These are phyloP conservation scores for Meloidogyne exigua DNA, from an alignment of 1,140 invertebrate genomes.

Conservation along the genomic window DNA sequence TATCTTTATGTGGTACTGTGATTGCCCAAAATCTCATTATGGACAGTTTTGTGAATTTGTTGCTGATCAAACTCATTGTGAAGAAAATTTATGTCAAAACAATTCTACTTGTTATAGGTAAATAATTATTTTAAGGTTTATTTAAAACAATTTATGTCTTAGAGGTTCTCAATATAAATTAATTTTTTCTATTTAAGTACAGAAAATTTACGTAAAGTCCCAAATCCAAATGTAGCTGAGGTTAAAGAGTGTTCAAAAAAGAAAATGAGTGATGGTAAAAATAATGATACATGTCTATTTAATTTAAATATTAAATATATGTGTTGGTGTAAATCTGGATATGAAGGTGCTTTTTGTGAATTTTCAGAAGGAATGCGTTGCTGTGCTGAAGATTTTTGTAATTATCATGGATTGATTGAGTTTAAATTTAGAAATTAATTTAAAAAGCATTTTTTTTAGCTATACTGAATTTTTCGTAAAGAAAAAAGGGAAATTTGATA, in stretches of 20 bases:
- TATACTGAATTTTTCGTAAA: constrained; percentile 6
- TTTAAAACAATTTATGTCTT: not conserved
- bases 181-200: not conserved
- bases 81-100: constrained; percentile 34
- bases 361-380: constrained; percentile 40
- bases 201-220: constrained; percentile 4
- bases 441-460: not conserved
- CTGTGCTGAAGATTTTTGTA: constrained; percentile 39
- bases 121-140: not conserved
- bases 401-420: constrained; percentile 35
- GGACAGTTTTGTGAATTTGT: constrained; percentile 43
- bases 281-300: constrained; percentile 2
- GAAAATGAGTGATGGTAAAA: not conserved
- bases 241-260: not conserved
- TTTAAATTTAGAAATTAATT: not conserved
- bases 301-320: constrained; percentile 33
- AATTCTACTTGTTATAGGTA: constrained; percentile 45
- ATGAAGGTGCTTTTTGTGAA: constrained; percentile 42
- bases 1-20: constrained; percentile 36
- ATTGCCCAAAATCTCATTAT: constrained; percentile 35
- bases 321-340: constrained; percentile 43
- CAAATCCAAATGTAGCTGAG: constrained; percentile 5
- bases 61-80: constrained; percentile 35
- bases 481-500: constrained; percentile 18
- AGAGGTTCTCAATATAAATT: too few species aligned